Conservation (phyloP, 2,797 vertebrate species). For the Iguana delicatissima region DNA sequence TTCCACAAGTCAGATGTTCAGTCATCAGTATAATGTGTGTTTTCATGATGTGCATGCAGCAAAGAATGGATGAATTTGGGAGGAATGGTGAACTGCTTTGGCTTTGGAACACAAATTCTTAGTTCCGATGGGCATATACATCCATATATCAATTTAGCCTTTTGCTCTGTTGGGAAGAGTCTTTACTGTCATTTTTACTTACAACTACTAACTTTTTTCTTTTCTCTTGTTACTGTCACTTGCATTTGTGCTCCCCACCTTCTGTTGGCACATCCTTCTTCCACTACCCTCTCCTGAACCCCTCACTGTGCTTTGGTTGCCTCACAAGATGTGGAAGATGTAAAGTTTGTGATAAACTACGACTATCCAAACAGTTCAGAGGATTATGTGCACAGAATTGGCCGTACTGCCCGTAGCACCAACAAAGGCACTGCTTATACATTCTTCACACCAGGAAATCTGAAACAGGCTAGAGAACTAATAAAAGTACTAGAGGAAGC, state of each 20-base stretch:
- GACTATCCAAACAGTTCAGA: conserved; percentile 98
- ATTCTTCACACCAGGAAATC: conserved; percentile 97
- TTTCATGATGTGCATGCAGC: conserved; percentile 47
- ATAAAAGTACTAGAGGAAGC: conserved; percentile 96
- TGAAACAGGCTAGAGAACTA: conserved; percentile 95
- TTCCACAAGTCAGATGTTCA: background rate
- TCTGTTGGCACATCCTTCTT: conserved; percentile 83
- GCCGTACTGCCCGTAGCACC: conserved; percentile 96
- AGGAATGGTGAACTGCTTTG: conserved; percentile 64
- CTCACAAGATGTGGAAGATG: conserved; percentile 93
- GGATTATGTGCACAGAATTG: conserved; percentile 98
- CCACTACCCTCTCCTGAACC: conserved; percentile 79
- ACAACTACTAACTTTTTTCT: conserved; percentile 78
- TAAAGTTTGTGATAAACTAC: conserved; percentile 99
- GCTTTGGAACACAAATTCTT: conserved; percentile 42
- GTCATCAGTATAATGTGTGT: background rate
- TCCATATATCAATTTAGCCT: conserved; percentile 58
- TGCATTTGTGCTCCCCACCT: conserved; percentile 84
- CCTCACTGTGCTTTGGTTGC: conserved; percentile 74
- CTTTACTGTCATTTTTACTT: conserved; percentile 77
- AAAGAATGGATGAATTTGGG: conserved; percentile 68
- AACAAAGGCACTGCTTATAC: conserved; percentile 99
- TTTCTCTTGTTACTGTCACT: conserved; percentile 85
- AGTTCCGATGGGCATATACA: conserved; percentile 47
- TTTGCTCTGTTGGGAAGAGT: conserved; percentile 85